phyloP scores from a whole-genome alignment of 2,888 invertebrate genomes.

The Norana najaformis region DNA sequence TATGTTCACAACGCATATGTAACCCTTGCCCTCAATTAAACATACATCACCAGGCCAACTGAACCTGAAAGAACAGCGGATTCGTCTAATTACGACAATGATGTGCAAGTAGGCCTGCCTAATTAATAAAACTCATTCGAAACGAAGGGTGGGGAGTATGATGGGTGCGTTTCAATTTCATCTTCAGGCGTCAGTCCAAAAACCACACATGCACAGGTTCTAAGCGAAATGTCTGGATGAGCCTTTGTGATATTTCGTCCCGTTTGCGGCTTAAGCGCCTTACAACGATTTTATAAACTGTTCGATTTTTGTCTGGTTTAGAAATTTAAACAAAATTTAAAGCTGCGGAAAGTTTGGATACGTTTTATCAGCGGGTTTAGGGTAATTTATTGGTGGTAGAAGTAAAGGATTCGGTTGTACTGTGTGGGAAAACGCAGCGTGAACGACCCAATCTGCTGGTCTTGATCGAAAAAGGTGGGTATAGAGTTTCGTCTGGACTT shows the following conservation, averaged over 20 bases:
- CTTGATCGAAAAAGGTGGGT: not conserved
- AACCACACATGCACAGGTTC: not conserved
- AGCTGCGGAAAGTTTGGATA: not conserved
- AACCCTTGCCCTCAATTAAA: too few relatives aligned
- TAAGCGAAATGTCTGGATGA: not conserved
- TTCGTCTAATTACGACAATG: too few relatives aligned
- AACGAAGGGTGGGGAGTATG: too few relatives aligned
- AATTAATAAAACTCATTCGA: too few relatives aligned
- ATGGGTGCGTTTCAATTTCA: too few relatives aligned
- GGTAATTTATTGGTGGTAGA: not conserved
- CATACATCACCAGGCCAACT: too few relatives aligned
- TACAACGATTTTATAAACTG: not conserved
- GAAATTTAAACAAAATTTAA: not conserved
- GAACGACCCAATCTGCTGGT: not conserved
- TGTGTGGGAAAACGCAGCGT: not conserved
- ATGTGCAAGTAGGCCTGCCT: too few relatives aligned
- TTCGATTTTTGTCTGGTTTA: slow-evolving; percentile 2
- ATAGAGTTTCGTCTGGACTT: not conserved
- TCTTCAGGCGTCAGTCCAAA: not conserved
- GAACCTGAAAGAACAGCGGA: too few relatives aligned
- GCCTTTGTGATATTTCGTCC: not conserved
- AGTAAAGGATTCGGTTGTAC: not conserved
- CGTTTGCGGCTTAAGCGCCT: not conserved
- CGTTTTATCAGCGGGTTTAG: not conserved
- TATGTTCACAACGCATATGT: too few relatives aligned